Evolutionary conservation across 1,140 invertebrate genomes (phyloP).

Genomic region (Gryllus bimaculatus): DNA sequence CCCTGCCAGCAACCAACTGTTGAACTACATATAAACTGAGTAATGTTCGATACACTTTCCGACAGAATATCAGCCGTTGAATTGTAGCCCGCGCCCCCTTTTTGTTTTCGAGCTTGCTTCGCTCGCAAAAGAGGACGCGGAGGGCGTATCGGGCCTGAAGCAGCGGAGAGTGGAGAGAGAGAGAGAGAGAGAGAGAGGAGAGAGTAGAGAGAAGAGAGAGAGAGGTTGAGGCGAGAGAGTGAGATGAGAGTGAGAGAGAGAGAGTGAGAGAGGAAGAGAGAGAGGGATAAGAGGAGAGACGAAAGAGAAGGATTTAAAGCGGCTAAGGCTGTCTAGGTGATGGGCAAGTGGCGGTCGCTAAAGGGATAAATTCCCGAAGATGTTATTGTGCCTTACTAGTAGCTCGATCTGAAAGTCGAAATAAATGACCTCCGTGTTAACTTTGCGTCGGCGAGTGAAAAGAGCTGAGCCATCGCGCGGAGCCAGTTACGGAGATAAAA

Average conservation of each 20-base stretch:
- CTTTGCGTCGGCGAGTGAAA: neutral
- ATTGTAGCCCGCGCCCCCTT: too few relatives aligned
- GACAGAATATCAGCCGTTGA: slow-evolving; percentile 1
- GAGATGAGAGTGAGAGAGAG: neutral
- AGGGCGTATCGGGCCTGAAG: neutral
- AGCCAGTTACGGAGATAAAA: too few relatives aligned
- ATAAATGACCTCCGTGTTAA: neutral
- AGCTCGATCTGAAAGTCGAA: neutral
- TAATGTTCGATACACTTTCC: neutral
- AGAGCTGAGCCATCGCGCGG: too few relatives aligned
- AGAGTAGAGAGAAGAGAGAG: too few relatives aligned
- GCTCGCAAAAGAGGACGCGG: neutral
- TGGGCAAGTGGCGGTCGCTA: neutral
- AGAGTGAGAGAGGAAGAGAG: too few relatives aligned
- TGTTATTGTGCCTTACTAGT: neutral
- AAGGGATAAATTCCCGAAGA: neutral
- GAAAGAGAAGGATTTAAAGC: too few relatives aligned
- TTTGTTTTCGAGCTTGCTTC: neutral
- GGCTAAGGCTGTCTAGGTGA: too few relatives aligned
- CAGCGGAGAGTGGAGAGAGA: too few relatives aligned
- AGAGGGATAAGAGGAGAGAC: too few relatives aligned
- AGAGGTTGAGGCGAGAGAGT: neutral
- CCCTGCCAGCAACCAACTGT: neutral
- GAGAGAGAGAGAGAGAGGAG: too few relatives aligned
- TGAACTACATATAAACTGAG: neutral